Evolutionary conservation across 2,888 invertebrate species (phyloP), one percentile per base, ranked within the genome.

Genomic region (Thymelicus acteon): DNA sequence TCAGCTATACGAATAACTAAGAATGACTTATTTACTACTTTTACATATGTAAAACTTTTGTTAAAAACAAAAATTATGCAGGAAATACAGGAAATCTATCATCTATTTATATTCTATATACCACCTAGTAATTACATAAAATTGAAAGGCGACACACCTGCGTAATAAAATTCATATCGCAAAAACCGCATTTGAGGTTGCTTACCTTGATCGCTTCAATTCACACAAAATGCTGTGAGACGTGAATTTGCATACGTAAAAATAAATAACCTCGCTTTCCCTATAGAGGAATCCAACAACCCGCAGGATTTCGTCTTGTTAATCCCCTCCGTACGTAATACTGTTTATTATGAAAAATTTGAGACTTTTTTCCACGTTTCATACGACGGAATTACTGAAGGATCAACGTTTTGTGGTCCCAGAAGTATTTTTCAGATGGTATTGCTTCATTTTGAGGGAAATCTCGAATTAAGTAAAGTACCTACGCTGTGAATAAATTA

Each of bases 321-420:
- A 44, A 65, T 65, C 64, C 54, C 54, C 19, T 54, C 64, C 44
- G 44, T 24, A 52, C n/a, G n/a, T n/a, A n/a, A n/a, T n/a, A n/a
- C 40, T 40, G 64, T 64, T 31, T 60, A 57, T 60, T 67, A 67
- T 48, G 60, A 58, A 47, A 61, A 61, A 67, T 58, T 67, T 8
- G 54, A 44, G 52, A 54, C 40, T 44, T 54, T 44, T 64, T 64
- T 40, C 40, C 54, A 44, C 64, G 24, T 65, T 65, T 57, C 40
- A 39, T 24, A 40, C 13, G 64, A 58, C 58, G 31, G 39, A 58
- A 39, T 58, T 37, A 13, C 57, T 57, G 57, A 57, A 58, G 37
- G 39, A 58, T 58, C 37, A 58, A 58, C 39, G 13, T 58, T 39
- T 39, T 39, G 58, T 58, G 8, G n/a, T n/a, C n/a, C 58, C 58